Percentiles rank a stretch among this genome's conserved stretches.
These are phyloP conservation scores for Bothrops jararaca DNA, from an alignment of 2,113 vertebrate genomes.

Conservation along the genomic window DNA sequence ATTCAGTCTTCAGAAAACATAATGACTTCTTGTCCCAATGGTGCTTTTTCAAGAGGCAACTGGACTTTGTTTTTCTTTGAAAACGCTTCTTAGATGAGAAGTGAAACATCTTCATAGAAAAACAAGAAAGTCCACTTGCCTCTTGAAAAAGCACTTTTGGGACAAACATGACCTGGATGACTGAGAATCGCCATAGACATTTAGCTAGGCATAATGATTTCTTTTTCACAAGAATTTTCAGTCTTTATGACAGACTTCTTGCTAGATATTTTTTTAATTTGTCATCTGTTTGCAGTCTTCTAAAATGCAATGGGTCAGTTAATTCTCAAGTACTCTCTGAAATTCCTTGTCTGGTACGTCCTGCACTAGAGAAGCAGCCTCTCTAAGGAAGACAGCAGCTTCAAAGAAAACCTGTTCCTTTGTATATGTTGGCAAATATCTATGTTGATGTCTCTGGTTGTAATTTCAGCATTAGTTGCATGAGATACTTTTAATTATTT, in stretches of 20 bases:
- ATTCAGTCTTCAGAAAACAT: conserved; percentile 1
- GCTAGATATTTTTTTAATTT: neutral
- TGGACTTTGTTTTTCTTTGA: too few species aligned
- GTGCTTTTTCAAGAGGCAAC: too few species aligned
- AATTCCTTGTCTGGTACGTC: neutral
- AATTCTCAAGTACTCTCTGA: conserved; percentile 5
- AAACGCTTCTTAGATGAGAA: too few species aligned
- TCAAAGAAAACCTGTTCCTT: neutral
- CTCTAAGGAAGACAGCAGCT: neutral
- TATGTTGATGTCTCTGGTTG: neutral
- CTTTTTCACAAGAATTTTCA: neutral
- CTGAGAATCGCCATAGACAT: too few species aligned
- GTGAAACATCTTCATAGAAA: too few species aligned
- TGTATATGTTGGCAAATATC: neutral
- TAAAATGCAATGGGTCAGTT: neutral
- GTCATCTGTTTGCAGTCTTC: conserved; percentile 1
- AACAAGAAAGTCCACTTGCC: too few species aligned
- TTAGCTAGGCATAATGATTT: neutral
- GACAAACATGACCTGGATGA: too few species aligned
- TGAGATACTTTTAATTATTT: neutral
- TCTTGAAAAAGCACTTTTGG: too few species aligned
- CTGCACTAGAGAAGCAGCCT: neutral
- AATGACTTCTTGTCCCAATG: neutral
- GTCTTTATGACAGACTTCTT: neutral
- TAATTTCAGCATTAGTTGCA: neutral